Evolutionary conservation across 2,797 vertebrate species (phyloP), one percentile per base, ranked within the genome.

Genomic region (Denticeps clupeoides): DNA sequence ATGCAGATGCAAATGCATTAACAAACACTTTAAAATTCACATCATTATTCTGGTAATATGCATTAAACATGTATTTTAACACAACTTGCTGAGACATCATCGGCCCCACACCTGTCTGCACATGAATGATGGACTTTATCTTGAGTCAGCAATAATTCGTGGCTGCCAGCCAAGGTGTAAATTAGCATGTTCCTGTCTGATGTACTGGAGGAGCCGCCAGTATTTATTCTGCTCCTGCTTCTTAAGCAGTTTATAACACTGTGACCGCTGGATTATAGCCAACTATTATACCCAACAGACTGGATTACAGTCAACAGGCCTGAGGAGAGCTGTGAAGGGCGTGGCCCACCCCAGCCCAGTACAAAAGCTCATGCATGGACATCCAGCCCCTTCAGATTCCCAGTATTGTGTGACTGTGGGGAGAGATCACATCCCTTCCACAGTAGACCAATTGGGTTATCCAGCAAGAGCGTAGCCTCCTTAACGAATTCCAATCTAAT

Each of bases 401-500:
- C 64, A 29, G 49, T 45, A 69, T 75, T 64, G 71, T 44, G 72
- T 77, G 78, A 77, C 81, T 80, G 81, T 78, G 80, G 76, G 58
- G 65, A 67, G 61, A 69, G 55, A 69, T 31, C 6, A n/a, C 46
- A 52, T 74, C 67, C 47, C 52, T 69, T 66, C 77, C 77, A 72
- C 76, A 77, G 81, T 77, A 80, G 73, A 82, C 70, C 70, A 51
- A 59, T 58, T 51, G 69, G 77, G 56, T 56, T 44, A 26, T 53
- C 45, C 47, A 50, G 50, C 35, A 12, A 23, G 28, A 31, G 4
- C 33, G 15, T 23, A 29, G 1, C 4, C 5, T 32, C 23, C 15
- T 21, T 9, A 15, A 9, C 23, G 37, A 23, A 21, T 41, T 21
- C 7, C 15, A 24, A 15, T 11, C 19, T 35, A 10, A 21, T 10